Evolutionary conservation across 2,797 vertebrate genomes (phyloP).

Genomic region (Peromyscus melanophrys): DNA sequence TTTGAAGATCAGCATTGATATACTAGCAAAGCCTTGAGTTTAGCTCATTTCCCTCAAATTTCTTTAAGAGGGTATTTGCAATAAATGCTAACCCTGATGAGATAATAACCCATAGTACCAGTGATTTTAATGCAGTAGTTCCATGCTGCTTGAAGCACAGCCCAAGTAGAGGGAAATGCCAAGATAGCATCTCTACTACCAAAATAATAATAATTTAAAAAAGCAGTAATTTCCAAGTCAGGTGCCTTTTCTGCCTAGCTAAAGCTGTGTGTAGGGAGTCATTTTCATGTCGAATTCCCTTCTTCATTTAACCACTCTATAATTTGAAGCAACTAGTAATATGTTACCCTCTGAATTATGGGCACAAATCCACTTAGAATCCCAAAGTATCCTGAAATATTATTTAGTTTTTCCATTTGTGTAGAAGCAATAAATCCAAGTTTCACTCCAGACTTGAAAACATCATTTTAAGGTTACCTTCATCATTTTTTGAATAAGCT

Average conservation of each 20-base stretch:
- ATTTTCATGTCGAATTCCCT: conserved; percentile 2
- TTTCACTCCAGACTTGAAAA: too few species aligned
- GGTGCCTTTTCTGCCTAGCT: neutral
- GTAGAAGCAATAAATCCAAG: too few species aligned
- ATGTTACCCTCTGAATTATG: neutral
- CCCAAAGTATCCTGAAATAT: neutral
- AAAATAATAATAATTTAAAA: conserved; percentile 33
- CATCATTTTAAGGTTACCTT: too few species aligned
- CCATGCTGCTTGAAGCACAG: neutral
- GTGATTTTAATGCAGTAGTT: neutral
- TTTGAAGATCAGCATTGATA: neutral
- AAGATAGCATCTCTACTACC: neutral
- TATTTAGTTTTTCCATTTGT: conserved; percentile 8
- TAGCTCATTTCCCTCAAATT: conserved; percentile 51
- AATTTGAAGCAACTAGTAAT: conserved; percentile 1
- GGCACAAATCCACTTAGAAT: neutral
- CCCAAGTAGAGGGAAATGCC: neutral
- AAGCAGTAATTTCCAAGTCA: neutral
- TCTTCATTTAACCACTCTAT: neutral
- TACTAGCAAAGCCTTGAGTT: neutral
- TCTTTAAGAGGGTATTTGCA: conserved; percentile 17
- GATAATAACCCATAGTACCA: neutral
- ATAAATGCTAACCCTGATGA: conserved; percentile 14
- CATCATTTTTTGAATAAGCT: too few species aligned
- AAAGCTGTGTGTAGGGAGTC: neutral